Evolutionary conservation across 2,797 vertebrate genomes (phyloP), one percentile per base, ranked within the genome.

Genomic region (Ctenopoma multispine): DNA sequence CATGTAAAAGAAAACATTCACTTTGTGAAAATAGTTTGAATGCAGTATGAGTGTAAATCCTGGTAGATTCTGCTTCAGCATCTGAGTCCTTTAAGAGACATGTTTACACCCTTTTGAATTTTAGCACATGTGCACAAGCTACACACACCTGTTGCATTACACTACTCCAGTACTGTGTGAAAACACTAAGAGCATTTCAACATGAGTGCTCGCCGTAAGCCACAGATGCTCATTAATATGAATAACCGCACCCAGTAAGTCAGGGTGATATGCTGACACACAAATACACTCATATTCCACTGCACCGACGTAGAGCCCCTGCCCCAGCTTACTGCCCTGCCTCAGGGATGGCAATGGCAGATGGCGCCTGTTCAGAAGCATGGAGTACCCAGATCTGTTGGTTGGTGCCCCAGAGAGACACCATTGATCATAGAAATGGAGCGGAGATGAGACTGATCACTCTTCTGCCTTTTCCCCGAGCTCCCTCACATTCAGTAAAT

Each of bases 191-290:
- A 77, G 49, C 49, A 59, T 84, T 79, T 77, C 44, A 69, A 68
- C 51, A 58, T 62, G 69, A 57, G 34, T 50, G 7, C 64, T 78
- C 62, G 55, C 65, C 4, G 5, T 73, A 54, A 85, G 63, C 79
- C 68, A 77, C 86, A 88, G 89, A 84, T 85, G 89, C 76, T 87
- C 79, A 90, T 89, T 83, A 75, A 86, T 81, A 87, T 90, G 84
- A 68, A 87, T 56, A 65, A 75, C 68, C 41, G 12, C 27, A 60
- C 63, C 53, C 75, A 23, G 69, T 69, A 72, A 83, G 43, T 81
- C 62, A 10, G 50, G 68, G 62, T 67, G 67, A 79, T 74, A 64
- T 43, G 43, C 75, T 58, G 44, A 43, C 51, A 69, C 54, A 79
- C 54, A 76, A 49, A 55, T 50, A 24, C 60, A 13, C 62, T 71